These are phyloP conservation scores for Drosophila navojoa DNA, from an alignment of 1,140 invertebrate species.

Conservation along the genomic window DNA sequence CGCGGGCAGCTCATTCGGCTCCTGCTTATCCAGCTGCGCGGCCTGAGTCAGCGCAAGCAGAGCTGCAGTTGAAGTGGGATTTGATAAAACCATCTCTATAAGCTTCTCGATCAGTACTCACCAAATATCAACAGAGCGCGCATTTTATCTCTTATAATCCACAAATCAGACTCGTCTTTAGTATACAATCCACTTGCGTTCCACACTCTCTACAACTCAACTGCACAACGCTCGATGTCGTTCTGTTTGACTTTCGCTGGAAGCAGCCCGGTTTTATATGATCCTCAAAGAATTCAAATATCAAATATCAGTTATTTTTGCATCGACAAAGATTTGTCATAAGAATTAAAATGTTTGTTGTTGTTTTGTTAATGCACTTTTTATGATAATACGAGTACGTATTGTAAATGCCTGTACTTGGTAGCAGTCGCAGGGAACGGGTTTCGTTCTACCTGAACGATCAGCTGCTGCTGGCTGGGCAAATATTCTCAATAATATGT, in stretches of 20 bases:
- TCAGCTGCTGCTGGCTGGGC: conserved; percentile 16
- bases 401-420: conserved; percentile 5
- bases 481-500: conserved; percentile 14
- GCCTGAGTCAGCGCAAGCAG: conserved; percentile 42
- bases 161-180: neutral
- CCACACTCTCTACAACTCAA: conserved; percentile 2
- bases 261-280: conserved; percentile 55
- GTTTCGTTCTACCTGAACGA: conserved; percentile 31
- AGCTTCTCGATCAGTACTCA: conserved; percentile 17
- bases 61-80: conserved; percentile 5
- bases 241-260: conserved; percentile 45
- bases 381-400: conserved; percentile 33
- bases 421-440: conserved; percentile 14
- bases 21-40: conserved; percentile 39
- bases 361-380: conserved; percentile 27
- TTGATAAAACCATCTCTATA: neutral
- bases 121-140: conserved; percentile 48
- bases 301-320: conserved; percentile 33
- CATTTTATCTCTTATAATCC: conserved; percentile 34
- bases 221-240: conserved; percentile 20
- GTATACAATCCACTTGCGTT: conserved; percentile 4
- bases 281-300: conserved; percentile 9
- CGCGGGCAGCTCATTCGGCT: conserved; percentile 50
- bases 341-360: conserved; percentile 33
- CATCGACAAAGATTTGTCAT: conserved; percentile 49